Evolutionary conservation across 2,113 vertebrate genomes (phyloP), one percentile per base, ranked within the genome.

Genomic region (Oncorhynchus masou): DNA sequence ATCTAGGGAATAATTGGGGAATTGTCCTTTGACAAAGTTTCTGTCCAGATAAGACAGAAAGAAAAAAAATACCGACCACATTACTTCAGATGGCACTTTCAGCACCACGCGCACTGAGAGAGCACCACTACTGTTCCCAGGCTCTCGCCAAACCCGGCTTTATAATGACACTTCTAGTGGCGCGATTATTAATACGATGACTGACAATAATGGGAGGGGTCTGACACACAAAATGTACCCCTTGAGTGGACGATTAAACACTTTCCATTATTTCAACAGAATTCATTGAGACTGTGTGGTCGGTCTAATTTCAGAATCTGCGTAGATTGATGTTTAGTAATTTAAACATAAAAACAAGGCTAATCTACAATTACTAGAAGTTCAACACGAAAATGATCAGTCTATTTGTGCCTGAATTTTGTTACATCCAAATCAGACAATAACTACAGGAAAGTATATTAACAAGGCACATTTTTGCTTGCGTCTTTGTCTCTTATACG

Each of bases 21-120:
- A 68, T 60, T 91, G 81, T 0, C 86, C 89, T 65, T 68, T 84
- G 25, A 87, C 92, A 13, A 93, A 72, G 70, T 93, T 89, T 80
- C 88, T 89, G 88, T 93, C 91, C 74, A 91, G 70, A 66, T 91
- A 94, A 66, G 91, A 93, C 88, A 94, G 88, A 65, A 93, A 88
- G 34, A 94, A 85, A 16, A 94, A 90, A 69, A 93, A 77, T 25
- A 94, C 84, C 5, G 91, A 91, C 93, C 93, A 93, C 94, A 95
- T 95, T 69, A 79, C 86, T 19, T 75, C 69, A 25, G 73, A 79
- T 62, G 82, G 78, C 78, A 79, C 86, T 87, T 93, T 94, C 93
- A 94, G 94, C 94, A 94, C 94, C 93, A 91, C 88, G 49, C 83
- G 78, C 66, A 60, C 79, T 57, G 85, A 93, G 94, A 94, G 93